Conservation (phyloP, 2,797 vertebrate species). For the Limosa lapponica region DNA sequence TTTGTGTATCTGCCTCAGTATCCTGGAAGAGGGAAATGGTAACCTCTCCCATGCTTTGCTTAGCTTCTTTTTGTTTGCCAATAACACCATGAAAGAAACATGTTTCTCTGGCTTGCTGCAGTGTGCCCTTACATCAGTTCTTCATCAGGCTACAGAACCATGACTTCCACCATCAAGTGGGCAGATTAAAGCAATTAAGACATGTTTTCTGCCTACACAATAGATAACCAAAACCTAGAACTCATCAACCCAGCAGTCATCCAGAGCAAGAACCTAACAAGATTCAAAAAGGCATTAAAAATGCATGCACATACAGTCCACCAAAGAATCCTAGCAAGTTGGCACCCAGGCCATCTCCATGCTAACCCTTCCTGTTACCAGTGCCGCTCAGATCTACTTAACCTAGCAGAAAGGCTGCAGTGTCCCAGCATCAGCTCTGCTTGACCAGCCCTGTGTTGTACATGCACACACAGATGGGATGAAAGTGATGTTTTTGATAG, state of each 20-base stretch:
- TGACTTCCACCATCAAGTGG: not conserved
- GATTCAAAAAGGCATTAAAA: not conserved
- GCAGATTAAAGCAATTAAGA: not conserved
- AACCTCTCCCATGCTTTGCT: not conserved
- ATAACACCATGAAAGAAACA: not conserved
- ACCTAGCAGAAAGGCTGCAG: not conserved
- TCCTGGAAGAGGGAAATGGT: not conserved
- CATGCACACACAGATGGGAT: not conserved
- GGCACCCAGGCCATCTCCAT: not conserved
- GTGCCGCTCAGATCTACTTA: not conserved
- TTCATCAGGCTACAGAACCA: not conserved
- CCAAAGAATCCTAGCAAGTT: not conserved
- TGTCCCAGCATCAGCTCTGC: not conserved
- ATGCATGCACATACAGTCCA: not conserved
- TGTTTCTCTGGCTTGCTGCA: not conserved
- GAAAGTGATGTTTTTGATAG: not conserved
- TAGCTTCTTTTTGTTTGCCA: not conserved
- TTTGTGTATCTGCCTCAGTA: not conserved
- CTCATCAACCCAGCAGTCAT: not conserved
- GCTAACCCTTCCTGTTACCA: too few species aligned
- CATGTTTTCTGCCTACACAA: not conserved
- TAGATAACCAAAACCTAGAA: not conserved
- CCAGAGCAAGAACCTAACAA: not conserved
- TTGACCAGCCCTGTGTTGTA: not conserved
- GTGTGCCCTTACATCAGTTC: not conserved